Base-by-base conservation (phyloP, 2,797 vertebrate genomes). In the Holocentrus rufus region DNA sequence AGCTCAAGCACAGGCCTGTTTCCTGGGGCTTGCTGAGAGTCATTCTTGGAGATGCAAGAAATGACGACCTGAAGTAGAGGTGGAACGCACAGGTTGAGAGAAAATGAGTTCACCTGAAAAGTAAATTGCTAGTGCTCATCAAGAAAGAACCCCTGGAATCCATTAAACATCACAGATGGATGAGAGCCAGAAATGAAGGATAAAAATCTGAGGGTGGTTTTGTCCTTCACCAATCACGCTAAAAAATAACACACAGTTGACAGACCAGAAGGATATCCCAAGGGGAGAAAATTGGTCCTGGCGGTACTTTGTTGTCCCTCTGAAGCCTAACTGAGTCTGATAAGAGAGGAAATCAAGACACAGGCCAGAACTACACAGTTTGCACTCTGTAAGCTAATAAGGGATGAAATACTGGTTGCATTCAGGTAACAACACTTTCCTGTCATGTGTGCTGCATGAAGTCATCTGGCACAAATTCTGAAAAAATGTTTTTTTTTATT, bases 371-470 rank as follows among this genome's bases (percentile, higher is more conserved):
- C 44, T 27, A 31, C 57, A 55, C 18, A 22, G 56, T 83, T 72
- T 86, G 69, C 75, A 77, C 67, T 55, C 36, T 1, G n/a, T 17
- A 54, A 76, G 59, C 53, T 25, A 55, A 75, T 57, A 57, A 57
- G 17, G 34, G 17, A 31, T 31, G 55, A 57, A 34, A 57, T 57
- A 34, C 55, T 57, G n/a, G 10, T 39, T 9, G 15, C 2, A 9
- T 57, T 15, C 15, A 57, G 9, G 36, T 39, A 39, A 10, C 36
- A 39, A 11, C 36, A 39, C 36, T 39, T 39, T 13, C 36, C 36
- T 39, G 7, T 39, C 36, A 39, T 39, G 13, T 42, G 39, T 42
- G 39, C 9, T 11, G 10, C 10, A 42, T 42, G 39, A 42, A 42
- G 14, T 42, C 39, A 42, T 42, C 42, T 14, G 15, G 42, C 3